Conservation (phyloP, 2,797 vertebrate species). For the Cheirogaleus major region DNA sequence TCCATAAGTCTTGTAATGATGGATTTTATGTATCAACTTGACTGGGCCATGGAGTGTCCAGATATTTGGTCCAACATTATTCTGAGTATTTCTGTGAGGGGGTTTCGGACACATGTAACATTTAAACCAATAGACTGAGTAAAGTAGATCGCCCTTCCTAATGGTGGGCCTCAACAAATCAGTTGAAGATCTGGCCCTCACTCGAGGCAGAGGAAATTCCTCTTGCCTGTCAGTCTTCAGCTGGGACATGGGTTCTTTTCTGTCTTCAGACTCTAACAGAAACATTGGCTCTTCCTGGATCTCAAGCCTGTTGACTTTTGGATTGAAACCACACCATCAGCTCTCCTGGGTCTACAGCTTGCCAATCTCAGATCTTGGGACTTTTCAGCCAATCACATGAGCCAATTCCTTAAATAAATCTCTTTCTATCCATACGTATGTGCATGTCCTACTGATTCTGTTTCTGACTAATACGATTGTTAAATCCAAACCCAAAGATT, state of each 20-base stretch:
- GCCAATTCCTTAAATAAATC: background rate
- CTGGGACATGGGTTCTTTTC: background rate
- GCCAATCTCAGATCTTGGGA: background rate
- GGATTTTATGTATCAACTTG: background rate
- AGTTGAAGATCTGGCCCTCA: background rate
- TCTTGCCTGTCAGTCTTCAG: background rate
- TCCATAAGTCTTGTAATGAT: background rate
- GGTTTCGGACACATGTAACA: background rate
- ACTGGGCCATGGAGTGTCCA: background rate
- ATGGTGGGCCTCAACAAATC: background rate
- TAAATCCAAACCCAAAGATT: conserved; percentile 39
- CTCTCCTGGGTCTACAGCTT: background rate
- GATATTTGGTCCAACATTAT: background rate
- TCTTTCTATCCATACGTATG: background rate
- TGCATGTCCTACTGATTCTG: background rate
- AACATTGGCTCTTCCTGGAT: background rate
- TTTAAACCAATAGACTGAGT: background rate
- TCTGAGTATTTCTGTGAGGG: background rate
- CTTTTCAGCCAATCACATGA: background rate
- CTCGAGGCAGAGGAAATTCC: background rate
- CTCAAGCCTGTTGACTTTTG: background rate
- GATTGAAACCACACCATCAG: background rate
- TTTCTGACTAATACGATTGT: background rate
- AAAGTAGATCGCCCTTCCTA: background rate
- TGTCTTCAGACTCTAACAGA: background rate